phyloP scores from a whole-genome alignment of 23 tunicate species.

The Ascidia mentula region DNA sequence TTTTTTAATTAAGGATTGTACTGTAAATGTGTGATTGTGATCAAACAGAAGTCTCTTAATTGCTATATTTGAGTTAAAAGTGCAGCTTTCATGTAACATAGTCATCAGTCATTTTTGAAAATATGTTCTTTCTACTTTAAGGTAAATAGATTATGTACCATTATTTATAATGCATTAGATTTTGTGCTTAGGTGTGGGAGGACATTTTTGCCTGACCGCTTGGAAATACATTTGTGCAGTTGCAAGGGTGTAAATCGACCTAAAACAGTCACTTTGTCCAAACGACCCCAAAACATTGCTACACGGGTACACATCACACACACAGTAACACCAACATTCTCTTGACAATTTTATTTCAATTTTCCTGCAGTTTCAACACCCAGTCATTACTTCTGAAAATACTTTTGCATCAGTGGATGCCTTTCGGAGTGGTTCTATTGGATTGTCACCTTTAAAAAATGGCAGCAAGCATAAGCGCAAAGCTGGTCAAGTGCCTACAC shows the following conservation, averaged over 20 bases:
- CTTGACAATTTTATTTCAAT: no score
- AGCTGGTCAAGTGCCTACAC: neutral
- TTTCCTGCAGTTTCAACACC: constrained; percentile 34
- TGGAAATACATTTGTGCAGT: constrained; percentile 67
- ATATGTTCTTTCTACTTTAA: no score
- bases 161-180: no score
- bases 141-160: no score
- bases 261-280: constrained; percentile 31
- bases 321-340: no score
- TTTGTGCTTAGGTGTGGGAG: constrained; percentile 45
- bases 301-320: neutral
- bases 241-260: constrained; percentile 70
- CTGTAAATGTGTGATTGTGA: no score
- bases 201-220: constrained; percentile 68
- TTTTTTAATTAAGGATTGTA: no score
- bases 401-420: constrained; percentile 81
- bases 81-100: no score
- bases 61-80: no score
- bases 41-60: no score
- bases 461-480: neutral
- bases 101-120: no score
- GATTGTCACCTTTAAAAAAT: neutral
- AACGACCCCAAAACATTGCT: constrained; percentile 4
- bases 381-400: constrained; percentile 60
- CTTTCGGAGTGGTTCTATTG: constrained; percentile 40